phyloP scores from a whole-genome alignment of 2,797 vertebrate genomes.

The Hemitrygon akajei region DNA sequence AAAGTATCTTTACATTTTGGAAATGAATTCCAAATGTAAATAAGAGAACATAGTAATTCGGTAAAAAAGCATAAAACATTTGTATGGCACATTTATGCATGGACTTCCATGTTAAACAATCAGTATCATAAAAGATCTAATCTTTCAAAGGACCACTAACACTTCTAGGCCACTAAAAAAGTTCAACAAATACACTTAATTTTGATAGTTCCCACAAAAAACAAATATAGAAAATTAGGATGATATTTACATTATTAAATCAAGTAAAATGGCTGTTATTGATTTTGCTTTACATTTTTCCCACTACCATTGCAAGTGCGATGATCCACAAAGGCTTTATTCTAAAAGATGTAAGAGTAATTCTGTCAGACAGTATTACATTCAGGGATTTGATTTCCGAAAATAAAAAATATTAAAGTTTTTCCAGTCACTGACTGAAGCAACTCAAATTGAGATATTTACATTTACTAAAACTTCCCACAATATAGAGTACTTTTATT shows the following conservation, averaged over 20 bases:
- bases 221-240: background rate
- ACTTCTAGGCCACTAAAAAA: background rate
- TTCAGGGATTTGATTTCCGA: background rate
- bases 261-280: background rate
- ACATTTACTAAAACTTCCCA: background rate
- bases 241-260: background rate
- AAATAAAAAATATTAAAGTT: background rate
- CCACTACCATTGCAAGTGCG: background rate
- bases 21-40: background rate
- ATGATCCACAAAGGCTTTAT: background rate
- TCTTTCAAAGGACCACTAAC: background rate
- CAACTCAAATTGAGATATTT: background rate
- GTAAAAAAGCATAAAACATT: background rate
- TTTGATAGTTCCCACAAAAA: background rate
- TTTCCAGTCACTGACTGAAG: background rate
- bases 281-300: background rate
- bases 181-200: background rate
- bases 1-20: background rate
- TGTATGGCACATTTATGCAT: conserved; percentile 5
- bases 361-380: background rate
- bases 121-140: background rate
- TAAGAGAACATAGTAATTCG: background rate
- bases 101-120: background rate
- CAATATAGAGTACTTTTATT: background rate
- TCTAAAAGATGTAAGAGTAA: background rate